A percentile compares a stretch with the other conserved stretches of the same genome.
phyloP scores from a whole-genome alignment of 2,888 invertebrate species.

The Pantelozetes paolii region DNA sequence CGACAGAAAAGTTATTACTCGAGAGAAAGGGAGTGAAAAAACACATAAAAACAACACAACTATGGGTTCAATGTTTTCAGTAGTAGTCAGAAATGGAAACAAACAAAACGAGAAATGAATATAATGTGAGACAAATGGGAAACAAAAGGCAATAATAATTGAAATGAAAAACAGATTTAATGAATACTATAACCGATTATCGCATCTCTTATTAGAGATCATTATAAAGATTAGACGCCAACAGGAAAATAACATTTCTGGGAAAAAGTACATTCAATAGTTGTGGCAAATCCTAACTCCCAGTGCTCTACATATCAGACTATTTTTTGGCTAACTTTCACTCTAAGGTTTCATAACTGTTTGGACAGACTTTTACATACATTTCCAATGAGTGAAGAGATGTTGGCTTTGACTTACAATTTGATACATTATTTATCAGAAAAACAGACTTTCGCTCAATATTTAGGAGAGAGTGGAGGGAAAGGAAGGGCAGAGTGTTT shows the following conservation, averaged over 20 bases:
- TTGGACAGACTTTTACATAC: no score
- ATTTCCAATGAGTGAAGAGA: not conserved
- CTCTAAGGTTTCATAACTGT: not conserved
- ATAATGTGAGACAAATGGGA: conserved; percentile 8
- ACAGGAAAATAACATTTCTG: conserved; percentile 8
- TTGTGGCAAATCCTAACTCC: no score
- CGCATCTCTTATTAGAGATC: not conserved
- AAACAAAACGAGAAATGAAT: no score
- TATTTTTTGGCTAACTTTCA: not conserved
- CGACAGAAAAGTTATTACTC: not conserved
- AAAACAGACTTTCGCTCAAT: conserved; percentile 9
- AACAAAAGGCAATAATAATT: not conserved
- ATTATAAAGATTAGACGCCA: not conserved
- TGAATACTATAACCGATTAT: not conserved
- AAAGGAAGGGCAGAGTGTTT: not conserved
- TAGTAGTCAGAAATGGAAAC: not conserved
- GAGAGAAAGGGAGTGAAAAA: not conserved
- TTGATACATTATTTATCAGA: conserved; percentile 22
- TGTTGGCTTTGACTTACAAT: conserved; percentile 1
- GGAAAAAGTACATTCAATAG: no score
- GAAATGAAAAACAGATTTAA: not conserved
- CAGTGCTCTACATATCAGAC: no score
- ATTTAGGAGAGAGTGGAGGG: not conserved
- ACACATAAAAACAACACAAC: no score
- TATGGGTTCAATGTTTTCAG: not conserved